Base-by-base conservation (phyloP, 2,888 invertebrate species). In the Masnerella sp. region DNA sequence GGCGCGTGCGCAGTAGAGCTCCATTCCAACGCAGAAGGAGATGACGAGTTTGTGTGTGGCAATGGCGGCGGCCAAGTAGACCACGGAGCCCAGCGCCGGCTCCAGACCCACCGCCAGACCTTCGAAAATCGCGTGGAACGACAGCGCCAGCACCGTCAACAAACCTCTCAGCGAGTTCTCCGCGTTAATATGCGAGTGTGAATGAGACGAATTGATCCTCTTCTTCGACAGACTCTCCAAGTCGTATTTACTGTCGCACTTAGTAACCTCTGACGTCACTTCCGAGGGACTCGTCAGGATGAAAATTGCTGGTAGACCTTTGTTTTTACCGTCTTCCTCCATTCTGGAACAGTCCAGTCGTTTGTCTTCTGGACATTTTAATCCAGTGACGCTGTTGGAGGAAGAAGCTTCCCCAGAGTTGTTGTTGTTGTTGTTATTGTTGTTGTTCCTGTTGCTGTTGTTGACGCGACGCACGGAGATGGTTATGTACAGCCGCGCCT, bases 121-220 rank as follows among this genome's bases (percentile, higher is more conserved):
- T 86, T 93, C 92, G 81, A 93, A 92, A 20, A 92, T 89, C 0
- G 92, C 92, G 81, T 93, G 93, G 75, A 93, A 91, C 32, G 92
- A 92, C 4, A 93, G 82, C 0, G 93, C 93, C 42, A 92, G 84
- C 5, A 93, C 91, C 0, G 92, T 90, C 42, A 93, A 84, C 3
- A 93, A 87, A 28, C 90, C 92, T 40, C 89, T 88, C 59, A 90
- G 84, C 1, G 89, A 89, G 25, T 88, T 88, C 22, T 91, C 79
- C 1, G 78, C 68, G 58, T 76, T 67, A 9, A 67, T 42, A 12
- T 71, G 54, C n/a, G 75, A 38, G 38, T 59, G 45, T 15, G 47
- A 32, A 9, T 68, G 68, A 9, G 51, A 12, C 0, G 73, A 52
- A 15, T 58, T 71, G 34, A 58, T 64, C 1, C 7, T 49, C 28